Evolutionary conservation across 2,113 vertebrate species (phyloP).

Genomic region (Nibea albiflora): DNA sequence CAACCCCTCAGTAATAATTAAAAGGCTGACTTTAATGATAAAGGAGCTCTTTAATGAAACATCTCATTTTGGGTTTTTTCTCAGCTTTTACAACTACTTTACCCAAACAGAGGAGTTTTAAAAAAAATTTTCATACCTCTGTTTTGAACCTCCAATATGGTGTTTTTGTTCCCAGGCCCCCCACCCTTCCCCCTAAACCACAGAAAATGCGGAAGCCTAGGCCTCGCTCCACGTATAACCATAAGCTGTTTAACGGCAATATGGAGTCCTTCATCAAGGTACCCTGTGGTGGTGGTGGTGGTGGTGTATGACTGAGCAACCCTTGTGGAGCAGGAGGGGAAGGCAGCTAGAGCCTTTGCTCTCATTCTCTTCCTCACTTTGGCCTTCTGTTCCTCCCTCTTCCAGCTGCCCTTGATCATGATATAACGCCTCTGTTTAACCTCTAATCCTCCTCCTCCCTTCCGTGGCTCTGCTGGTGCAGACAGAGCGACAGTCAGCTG

Average conservation of each 20-base stretch:
- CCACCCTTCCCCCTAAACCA: constrained; percentile 98
- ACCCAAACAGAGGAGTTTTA: neutral
- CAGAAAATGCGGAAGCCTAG: constrained; percentile 99
- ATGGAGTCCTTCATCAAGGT: constrained; percentile 99
- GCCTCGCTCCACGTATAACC: constrained; percentile 97
- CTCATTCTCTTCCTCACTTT: constrained; percentile 62
- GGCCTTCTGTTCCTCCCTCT: constrained; percentile 63
- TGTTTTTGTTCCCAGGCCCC: constrained; percentile 93
- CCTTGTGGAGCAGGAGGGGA: constrained; percentile 83
- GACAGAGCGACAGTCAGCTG: constrained; percentile 52
- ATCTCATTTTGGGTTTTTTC: constrained; percentile 4
- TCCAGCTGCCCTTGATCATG: constrained; percentile 65
- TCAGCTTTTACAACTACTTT: constrained; percentile 11
- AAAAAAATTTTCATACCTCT: neutral
- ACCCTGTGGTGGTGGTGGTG: constrained; percentile 86
- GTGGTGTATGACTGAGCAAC: constrained; percentile 82
- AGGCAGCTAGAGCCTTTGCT: constrained; percentile 80
- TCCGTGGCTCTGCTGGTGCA: constrained; percentile 34
- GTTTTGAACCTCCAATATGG: constrained; percentile 24
- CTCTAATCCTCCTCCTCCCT: constrained; percentile 67
- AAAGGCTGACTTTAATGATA: constrained; percentile 36
- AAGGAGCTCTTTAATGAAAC: neutral
- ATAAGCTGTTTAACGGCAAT: constrained; percentile 99
- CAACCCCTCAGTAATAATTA: constrained; percentile 36
- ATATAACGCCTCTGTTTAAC: constrained; percentile 75